Conservation (phyloP, 2,888 invertebrate genomes). For the Melolontha melolontha region DNA sequence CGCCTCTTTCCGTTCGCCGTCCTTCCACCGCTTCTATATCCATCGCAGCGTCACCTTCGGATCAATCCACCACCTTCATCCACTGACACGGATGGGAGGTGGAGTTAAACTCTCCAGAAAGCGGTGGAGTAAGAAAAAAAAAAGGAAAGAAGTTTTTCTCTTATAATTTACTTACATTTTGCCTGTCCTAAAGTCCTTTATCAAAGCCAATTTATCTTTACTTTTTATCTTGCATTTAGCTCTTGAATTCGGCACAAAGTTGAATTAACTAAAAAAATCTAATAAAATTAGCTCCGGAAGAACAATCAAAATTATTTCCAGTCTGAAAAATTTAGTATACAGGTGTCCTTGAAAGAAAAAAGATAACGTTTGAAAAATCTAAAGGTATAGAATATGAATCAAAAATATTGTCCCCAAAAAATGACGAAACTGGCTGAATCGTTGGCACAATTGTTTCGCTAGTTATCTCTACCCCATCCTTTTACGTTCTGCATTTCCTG, state of each 20-base stretch:
- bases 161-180: constrained; percentile 55
- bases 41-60: constrained; percentile 24
- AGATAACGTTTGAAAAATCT: no score
- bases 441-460: no score
- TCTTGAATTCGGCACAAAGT: constrained; percentile 53
- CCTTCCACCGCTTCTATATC: constrained; percentile 12
- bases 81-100: background rate
- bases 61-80: constrained; percentile 10
- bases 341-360: no score
- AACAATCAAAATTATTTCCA: constrained; percentile 36
- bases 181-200: constrained; percentile 55
- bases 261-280: constrained; percentile 48
- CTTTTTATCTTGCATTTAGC: constrained; percentile 34
- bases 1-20: constrained; percentile 15
- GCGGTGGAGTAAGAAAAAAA: background rate
- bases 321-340: constrained; percentile 9
- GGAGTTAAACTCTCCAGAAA: no score
- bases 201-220: constrained; percentile 58
- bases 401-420: no score
- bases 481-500: no score
- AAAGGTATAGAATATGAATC: no score
- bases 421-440: no score
- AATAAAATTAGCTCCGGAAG: constrained; percentile 35
- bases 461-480: no score
- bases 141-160: constrained; percentile 49